phyloP scores from a whole-genome alignment of 2,888 invertebrate genomes.

The Hydraecia micacea region DNA sequence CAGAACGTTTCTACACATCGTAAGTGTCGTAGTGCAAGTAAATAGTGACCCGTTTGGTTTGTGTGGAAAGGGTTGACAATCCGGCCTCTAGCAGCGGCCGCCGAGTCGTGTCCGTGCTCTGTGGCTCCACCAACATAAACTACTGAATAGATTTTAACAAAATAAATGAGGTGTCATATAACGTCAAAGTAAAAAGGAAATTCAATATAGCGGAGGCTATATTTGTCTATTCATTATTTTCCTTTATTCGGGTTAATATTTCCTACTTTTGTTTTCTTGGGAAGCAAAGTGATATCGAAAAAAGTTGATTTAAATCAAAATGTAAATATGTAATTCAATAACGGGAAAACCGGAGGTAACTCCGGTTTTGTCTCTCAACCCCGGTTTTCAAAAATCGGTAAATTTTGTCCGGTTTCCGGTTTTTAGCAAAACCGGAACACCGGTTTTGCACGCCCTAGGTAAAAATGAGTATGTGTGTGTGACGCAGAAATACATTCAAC shows the following conservation, averaged over 20 bases:
- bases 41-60: neutral
- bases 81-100: too few relatives aligned
- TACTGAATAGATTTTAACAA: conserved; percentile 14
- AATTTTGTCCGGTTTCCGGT: too few relatives aligned
- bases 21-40: neutral
- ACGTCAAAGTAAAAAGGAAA: conserved; percentile 37
- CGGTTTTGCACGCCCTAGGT: too few relatives aligned
- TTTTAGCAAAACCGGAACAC: too few relatives aligned
- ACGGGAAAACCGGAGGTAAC: too few relatives aligned
- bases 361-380: too few relatives aligned
- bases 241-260: neutral
- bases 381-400: too few relatives aligned
- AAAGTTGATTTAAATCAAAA: too few relatives aligned
- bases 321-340: too few relatives aligned
- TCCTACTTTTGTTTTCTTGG: neutral
- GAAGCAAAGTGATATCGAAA: neutral
- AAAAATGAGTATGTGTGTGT: neutral
- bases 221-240: conserved; percentile 12
- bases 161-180: conserved; percentile 26
- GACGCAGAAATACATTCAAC: neutral
- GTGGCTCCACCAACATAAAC: neutral
- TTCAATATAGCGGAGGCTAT: conserved; percentile 21
- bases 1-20: neutral
- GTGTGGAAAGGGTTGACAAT: neutral
- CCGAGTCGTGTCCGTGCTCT: neutral